Percentiles rank a stretch among this genome's conserved stretches.
These are phyloP conservation scores for Drosophila kikkawai DNA, from an alignment of 1,140 invertebrate genomes.

Conservation along the genomic window DNA sequence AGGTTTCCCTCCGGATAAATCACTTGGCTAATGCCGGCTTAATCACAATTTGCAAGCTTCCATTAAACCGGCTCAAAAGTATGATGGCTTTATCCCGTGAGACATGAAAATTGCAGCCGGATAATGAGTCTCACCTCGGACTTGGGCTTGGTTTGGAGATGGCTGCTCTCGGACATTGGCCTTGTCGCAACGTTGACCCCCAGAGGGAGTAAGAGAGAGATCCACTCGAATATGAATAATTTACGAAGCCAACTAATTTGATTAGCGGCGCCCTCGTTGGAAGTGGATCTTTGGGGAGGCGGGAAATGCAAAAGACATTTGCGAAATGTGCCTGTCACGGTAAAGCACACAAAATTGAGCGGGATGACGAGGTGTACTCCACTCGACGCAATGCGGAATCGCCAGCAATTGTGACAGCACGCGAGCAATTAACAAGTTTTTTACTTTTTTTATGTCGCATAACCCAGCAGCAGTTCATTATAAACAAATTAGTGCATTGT, in stretches of 20 bases:
- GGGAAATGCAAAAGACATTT: slow-evolving; percentile 24
- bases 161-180: slow-evolving; percentile 15
- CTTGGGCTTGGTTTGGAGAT: neutral
- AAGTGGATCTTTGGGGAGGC: neutral
- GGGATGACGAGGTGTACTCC: slow-evolving; percentile 4
- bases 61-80: slow-evolving; percentile 6
- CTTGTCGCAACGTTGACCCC: slow-evolving; percentile 26
- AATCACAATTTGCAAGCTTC: slow-evolving; percentile 14
- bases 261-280: slow-evolving; percentile 49
- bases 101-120: slow-evolving; percentile 33
- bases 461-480: slow-evolving; percentile 61
- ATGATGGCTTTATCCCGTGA: slow-evolving; percentile 33
- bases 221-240: slow-evolving; percentile 62
- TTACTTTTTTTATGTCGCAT: slow-evolving; percentile 37
- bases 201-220: neutral
- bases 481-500: slow-evolving; percentile 77
- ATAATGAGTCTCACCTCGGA: slow-evolving; percentile 36
- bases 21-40: neutral
- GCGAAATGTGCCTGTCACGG: slow-evolving; percentile 54
- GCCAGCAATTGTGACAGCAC: slow-evolving; percentile 76
- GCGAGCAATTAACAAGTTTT: slow-evolving; percentile 76
- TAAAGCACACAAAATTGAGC: no score
- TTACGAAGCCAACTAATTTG: slow-evolving; percentile 64
- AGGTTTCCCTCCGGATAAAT: slow-evolving; percentile 7
- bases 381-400: slow-evolving; percentile 55